Evolutionary conservation across 2,797 vertebrate species (phyloP).

Genomic region (Diceros bicornis): DNA sequence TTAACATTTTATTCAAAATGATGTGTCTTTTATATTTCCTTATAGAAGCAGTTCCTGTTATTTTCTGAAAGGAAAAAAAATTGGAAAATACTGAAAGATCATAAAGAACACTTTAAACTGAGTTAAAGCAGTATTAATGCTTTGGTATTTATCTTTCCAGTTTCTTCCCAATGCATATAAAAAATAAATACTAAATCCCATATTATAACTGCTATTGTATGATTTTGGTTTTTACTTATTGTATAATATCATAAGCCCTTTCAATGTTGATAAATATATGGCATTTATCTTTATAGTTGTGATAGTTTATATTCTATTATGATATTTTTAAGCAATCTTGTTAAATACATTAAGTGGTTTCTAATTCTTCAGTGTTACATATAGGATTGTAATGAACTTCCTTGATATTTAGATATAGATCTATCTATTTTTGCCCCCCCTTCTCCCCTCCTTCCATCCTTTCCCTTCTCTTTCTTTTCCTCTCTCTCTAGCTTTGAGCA

Average conservation of each 20-base stretch:
- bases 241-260: not conserved
- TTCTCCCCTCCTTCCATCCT: no score
- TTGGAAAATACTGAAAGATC: not conserved
- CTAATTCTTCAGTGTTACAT: conserved; percentile 1
- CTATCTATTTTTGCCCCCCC: not conserved
- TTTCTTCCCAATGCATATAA: conserved; percentile 4
- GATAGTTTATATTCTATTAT: not conserved
- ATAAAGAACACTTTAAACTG: not conserved
- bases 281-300: not conserved
- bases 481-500: not conserved
- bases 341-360: conserved; percentile 51
- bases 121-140: conserved; percentile 3
- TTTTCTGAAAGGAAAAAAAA: conserved; percentile 49
- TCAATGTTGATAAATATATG: not conserved
- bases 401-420: not conserved
- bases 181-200: not conserved
- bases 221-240: not conserved
- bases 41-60: not conserved
- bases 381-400: not conserved
- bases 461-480: not conserved
- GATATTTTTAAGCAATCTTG: not conserved
- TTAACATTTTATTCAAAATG: conserved; percentile 44
- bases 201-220: not conserved
- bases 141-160: conserved; percentile 24
- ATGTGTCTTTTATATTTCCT: conserved; percentile 35